Evolutionary conservation across 2,113 vertebrate species (phyloP).

Genomic region (Mastomys coucha): DNA sequence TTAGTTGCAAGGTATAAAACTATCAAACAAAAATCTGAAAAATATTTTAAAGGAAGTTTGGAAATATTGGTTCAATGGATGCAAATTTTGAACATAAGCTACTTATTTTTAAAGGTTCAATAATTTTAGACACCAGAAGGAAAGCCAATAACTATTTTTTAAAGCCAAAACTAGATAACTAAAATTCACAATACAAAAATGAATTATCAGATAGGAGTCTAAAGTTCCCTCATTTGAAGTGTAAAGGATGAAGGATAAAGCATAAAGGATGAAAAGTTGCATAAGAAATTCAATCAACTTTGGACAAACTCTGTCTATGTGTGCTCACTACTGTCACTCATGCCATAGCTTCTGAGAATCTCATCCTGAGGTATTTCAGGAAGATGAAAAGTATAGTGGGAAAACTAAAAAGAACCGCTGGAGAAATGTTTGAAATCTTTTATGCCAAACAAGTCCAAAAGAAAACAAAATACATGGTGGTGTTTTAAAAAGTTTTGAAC

Average conservation of each 20-base stretch:
- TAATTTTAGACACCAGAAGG: too few species aligned
- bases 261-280: not conserved
- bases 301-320: not conserved
- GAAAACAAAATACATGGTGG: not conserved
- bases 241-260: not conserved
- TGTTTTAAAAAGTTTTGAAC: not conserved
- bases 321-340: not conserved
- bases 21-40: too few species aligned
- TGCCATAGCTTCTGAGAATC: not conserved
- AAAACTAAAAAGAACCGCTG: not conserved
- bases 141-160: not conserved
- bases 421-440: not conserved
- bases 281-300: not conserved
- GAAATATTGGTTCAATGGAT: too few species aligned
- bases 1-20: too few species aligned
- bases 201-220: not conserved
- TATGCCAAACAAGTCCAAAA: not conserved
- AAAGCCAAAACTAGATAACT: not conserved
- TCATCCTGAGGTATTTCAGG: not conserved
- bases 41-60: too few species aligned
- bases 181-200: not conserved
- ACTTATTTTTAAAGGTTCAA: too few species aligned
- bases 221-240: not conserved
- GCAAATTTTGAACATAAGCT: too few species aligned
- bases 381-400: too few species aligned